Percentiles rank a stretch among this genome's conserved stretches.
Evolutionary conservation across 2,797 vertebrate species (phyloP).

Genomic region (Macropus fuliginosus): DNA sequence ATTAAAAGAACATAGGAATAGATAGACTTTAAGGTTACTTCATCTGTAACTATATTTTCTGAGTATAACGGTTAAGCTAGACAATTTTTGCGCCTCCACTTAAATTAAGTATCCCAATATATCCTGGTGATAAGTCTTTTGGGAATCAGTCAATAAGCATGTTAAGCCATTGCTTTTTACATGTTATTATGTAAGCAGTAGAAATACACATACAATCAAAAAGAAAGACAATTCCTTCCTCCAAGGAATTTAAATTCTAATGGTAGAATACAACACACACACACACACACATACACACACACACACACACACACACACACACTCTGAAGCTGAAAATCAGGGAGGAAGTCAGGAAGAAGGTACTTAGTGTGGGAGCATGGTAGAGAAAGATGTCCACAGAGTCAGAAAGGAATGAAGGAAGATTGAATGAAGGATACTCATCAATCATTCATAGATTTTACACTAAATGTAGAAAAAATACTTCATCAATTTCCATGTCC

Average conservation of each 20-base stretch:
- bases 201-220: background rate
- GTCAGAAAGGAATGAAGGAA: background rate
- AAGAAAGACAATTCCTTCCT: background rate
- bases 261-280: background rate
- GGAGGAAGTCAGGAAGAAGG: background rate
- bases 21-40: background rate
- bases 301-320: too few relatives aligned
- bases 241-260: background rate
- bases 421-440: background rate
- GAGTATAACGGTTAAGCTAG: background rate
- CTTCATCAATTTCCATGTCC: background rate
- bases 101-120: background rate
- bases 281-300: too few relatives aligned
- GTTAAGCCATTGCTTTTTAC: background rate
- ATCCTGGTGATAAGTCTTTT: background rate
- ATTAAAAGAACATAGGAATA: background rate
- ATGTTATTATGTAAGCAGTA: background rate
- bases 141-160: background rate
- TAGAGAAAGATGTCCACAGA: background rate
- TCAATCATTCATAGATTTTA: background rate
- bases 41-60: background rate
- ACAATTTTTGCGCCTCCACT: background rate
- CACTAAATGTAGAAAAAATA: background rate
- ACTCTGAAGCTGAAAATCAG: too few relatives aligned
- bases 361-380: background rate